Evolutionary conservation across 2,113 vertebrate species (phyloP), one percentile per base, ranked within the genome.

Genomic region (Prunella himalayana): DNA sequence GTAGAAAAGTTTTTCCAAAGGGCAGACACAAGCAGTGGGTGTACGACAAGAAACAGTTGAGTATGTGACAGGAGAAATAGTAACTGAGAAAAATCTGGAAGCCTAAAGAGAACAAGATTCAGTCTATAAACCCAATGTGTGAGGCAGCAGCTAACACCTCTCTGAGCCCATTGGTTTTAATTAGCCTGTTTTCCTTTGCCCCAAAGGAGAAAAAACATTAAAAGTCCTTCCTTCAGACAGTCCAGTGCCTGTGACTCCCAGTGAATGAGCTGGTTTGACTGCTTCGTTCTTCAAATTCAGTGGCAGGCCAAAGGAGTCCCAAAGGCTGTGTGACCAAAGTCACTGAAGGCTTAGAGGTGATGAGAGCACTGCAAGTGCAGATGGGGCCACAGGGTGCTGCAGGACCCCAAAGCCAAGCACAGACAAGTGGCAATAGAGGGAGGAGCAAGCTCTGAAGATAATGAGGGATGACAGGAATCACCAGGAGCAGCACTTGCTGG

Each of bases 41-140:
- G 68, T 27, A 64, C 12, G 31, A 93, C 90, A 90, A 95, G 71
- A 81, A 94, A 81, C 31, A 86, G 78, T 42, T 82, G 89, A 96
- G 89, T 96, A 95, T 95, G 94, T 96, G 95, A 92, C 92, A 81
- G 92, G 31, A 96, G 88, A 96, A 95, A 95, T 80, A 96, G 93
- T 95, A 93, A 95, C 92, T 96, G 94, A 91, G 88, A 94, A 92
- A 95, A 96, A 81, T 84, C 82, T 96, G 93, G 85, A 91, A 96
- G 95, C 79, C 79, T 94, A 78, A 93, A 88, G 86, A 95, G 78
- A 95, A 88, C 85, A 93, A 96, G 68, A 88, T 78, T 92, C 76
- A 91, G 94, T 31, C 88, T 71, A 93, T 91, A 97, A 96, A 96
- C 76, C 64, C 50, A 93, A 45, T 42, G 66, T 94, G 88, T 92